Evolutionary conservation across 2,888 invertebrate species (phyloP).

Genomic region (Encarsia formosa): DNA sequence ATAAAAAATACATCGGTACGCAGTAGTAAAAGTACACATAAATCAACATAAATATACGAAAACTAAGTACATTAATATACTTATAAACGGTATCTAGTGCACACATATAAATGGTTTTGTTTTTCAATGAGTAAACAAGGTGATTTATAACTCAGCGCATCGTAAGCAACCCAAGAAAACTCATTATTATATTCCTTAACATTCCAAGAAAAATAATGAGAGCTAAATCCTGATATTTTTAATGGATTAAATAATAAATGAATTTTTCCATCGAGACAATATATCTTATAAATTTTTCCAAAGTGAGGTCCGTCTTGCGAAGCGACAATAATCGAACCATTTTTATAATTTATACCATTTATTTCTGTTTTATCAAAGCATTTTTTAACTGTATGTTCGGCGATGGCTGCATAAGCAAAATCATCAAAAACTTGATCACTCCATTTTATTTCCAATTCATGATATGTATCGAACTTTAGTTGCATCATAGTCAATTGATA

Average conservation of each 20-base stretch:
- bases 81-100: no score
- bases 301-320: slow-evolving; percentile 8
- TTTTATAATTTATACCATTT: slow-evolving; percentile 15
- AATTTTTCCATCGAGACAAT: slow-evolving; percentile 3
- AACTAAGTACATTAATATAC: no score
- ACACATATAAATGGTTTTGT: no score
- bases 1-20: no score
- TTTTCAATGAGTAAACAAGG: no score
- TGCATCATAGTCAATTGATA: slow-evolving; percentile 10
- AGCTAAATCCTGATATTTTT: slow-evolving; percentile 5
- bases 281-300: slow-evolving; percentile 12
- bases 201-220: slow-evolving; percentile 5
- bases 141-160: no score
- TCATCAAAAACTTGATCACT: background rate
- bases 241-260: slow-evolving; percentile 9
- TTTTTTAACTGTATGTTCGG: background rate
- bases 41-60: no score
- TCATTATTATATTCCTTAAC: background rate
- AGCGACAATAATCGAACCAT: slow-evolving; percentile 10
- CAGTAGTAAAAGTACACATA: no score
- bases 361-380: slow-evolving; percentile 1
- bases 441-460: slow-evolving; percentile 3
- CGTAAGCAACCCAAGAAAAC: no score
- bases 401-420: background rate
- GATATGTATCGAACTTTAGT: background rate